Evolutionary conservation across 2,797 vertebrate species (phyloP).

Genomic region (Galaxias olidus): DNA sequence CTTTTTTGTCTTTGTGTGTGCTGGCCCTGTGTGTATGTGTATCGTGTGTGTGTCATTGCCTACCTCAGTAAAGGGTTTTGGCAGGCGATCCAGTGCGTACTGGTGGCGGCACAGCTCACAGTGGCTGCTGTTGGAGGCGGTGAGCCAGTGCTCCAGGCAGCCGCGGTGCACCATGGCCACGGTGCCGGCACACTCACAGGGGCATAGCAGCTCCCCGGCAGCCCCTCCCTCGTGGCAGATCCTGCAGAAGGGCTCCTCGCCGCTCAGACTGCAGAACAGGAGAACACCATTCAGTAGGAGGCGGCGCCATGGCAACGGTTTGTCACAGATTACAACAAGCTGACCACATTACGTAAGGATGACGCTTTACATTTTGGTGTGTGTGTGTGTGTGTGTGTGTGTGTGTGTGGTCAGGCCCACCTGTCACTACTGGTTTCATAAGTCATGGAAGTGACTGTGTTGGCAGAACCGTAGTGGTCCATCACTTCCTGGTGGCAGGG

Average conservation of each 20-base stretch:
- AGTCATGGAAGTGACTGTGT: constrained; percentile 1
- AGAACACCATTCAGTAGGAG: constrained; percentile 10
- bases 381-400: not conserved
- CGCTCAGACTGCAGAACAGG: constrained; percentile 25
- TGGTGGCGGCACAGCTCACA: constrained; percentile 75
- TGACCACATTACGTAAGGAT: not conserved
- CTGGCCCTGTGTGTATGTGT: not conserved
- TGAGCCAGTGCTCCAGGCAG: constrained; percentile 75
- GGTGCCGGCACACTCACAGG: constrained; percentile 68
- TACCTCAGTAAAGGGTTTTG: constrained; percentile 69
- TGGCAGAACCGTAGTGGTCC: not conserved
- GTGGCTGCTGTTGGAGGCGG: constrained; percentile 66
- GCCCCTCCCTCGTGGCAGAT: constrained; percentile 69
- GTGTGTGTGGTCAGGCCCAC: constrained; percentile 28
- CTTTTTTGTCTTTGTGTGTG: not conserved
- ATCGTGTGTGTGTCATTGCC: constrained; percentile 10
- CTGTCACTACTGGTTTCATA: constrained; percentile 33
- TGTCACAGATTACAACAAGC: not conserved
- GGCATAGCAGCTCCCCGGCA: constrained; percentile 64
- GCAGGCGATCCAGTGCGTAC: constrained; percentile 62
- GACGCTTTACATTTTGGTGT: not conserved
- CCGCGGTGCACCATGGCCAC: constrained; percentile 67
- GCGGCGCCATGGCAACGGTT: not conserved
- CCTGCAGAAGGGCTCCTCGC: constrained; percentile 69
- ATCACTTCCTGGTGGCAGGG: constrained; percentile 32